A percentile compares a stretch with the other conserved stretches of the same genome.
Evolutionary conservation across 1,140 invertebrate species (phyloP).

Genomic region (Tribolium madens): DNA sequence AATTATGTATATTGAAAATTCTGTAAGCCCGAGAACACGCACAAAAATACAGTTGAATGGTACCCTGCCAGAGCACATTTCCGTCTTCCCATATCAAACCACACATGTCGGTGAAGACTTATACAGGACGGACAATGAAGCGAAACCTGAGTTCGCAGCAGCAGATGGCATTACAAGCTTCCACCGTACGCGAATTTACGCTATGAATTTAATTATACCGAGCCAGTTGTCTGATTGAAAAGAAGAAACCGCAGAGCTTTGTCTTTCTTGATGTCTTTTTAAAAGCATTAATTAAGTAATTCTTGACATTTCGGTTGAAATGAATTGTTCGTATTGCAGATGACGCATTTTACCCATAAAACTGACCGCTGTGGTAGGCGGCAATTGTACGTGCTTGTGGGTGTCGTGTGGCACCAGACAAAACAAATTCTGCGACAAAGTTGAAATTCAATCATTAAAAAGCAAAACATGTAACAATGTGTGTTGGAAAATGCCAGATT

Average conservation of each 20-base stretch:
- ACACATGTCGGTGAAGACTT: slow-evolving; percentile 24
- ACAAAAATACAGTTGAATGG: slow-evolving; percentile 4
- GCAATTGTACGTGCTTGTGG: too few relatives aligned
- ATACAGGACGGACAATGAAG: slow-evolving; percentile 1
- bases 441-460: too few relatives aligned
- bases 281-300: not conserved
- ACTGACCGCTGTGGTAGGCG: not conserved
- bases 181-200: not conserved
- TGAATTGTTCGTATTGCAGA: not conserved
- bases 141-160: slow-evolving; percentile 27
- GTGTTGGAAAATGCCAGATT: too few relatives aligned
- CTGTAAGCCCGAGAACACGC: not conserved
- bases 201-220: not conserved
- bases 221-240: not conserved
- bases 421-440: not conserved
- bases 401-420: not conserved
- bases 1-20: slow-evolving; percentile 16
- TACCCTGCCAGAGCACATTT: slow-evolving; percentile 1
- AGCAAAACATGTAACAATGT: too few relatives aligned
- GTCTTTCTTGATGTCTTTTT: not conserved
- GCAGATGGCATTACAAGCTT: slow-evolving; percentile 33
- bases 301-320: not conserved
- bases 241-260: not conserved
- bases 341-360: not conserved
- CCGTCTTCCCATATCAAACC: slow-evolving; percentile 17